These are phyloP conservation scores for Drosophila pegasa DNA, from an alignment of 2,888 invertebrate species.

Conservation along the genomic window DNA sequence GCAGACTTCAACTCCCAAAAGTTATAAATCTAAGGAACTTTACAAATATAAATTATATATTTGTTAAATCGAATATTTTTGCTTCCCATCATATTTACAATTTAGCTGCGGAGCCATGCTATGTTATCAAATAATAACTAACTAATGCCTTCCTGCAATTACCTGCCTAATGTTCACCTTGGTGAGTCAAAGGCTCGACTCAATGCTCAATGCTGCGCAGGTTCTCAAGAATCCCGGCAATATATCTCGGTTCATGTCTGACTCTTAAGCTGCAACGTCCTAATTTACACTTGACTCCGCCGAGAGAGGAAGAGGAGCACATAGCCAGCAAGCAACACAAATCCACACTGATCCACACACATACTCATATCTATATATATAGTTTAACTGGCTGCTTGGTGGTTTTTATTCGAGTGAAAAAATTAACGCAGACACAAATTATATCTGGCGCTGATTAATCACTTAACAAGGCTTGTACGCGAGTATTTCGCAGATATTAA, in stretches of 20 bases:
- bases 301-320: conserved; percentile 11
- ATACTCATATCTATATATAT: not conserved
- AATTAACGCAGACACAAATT: conserved; percentile 83
- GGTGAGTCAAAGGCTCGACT: conserved; percentile 11
- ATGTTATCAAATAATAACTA: conserved; percentile 13
- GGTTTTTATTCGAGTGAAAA: conserved; percentile 79
- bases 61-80: not conserved
- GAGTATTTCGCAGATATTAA: conserved; percentile 78
- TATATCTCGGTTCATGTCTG: conserved; percentile 51
- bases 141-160: conserved; percentile 54
- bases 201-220: conserved; percentile 3
- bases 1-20: no score
- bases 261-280: conserved; percentile 66
- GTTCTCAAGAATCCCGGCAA: conserved; percentile 25
- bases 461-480: conserved; percentile 83
- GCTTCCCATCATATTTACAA: not conserved
- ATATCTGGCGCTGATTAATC: conserved; percentile 84
- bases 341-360: conserved; percentile 9
- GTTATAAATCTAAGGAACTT: not conserved
- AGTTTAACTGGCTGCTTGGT: conserved; percentile 8
- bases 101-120: not conserved
- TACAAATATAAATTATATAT: not conserved
- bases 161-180: conserved; percentile 34
- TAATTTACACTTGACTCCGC: conserved; percentile 66
- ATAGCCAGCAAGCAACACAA: conserved; percentile 6